Conservation (phyloP, 2,797 vertebrate species). For the Botia almorhae region DNA sequence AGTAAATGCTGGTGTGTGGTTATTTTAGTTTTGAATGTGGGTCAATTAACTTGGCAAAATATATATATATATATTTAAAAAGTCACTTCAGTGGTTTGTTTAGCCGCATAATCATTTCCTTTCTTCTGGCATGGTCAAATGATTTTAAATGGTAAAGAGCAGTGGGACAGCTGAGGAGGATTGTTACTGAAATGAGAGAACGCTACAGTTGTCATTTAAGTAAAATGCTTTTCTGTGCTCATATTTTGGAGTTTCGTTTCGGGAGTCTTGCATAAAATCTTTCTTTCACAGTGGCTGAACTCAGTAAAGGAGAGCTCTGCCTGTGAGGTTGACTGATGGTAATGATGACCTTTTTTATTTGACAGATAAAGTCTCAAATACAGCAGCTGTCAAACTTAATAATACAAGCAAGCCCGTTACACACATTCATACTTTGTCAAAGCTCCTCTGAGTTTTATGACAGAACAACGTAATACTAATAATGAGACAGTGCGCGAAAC, state of each 20-base stretch:
- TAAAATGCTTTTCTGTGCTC: slow-evolving; percentile 36
- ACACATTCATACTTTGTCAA: slow-evolving; percentile 26
- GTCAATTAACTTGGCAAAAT: not conserved
- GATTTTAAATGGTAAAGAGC: slow-evolving; percentile 44
- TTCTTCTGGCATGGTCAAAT: slow-evolving; percentile 41
- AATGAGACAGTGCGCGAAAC: slow-evolving; percentile 24
- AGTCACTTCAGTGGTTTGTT: slow-evolving; percentile 1
- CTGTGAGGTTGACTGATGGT: slow-evolving; percentile 42
- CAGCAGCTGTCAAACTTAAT: slow-evolving; percentile 54
- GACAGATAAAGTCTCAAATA: slow-evolving; percentile 51
- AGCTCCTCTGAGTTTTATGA: slow-evolving; percentile 2
- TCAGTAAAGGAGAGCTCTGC: slow-evolving; percentile 9
- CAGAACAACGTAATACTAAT: slow-evolving; percentile 12
- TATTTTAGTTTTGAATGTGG: not conserved
- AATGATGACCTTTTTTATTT: slow-evolving; percentile 50
- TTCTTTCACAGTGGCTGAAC: slow-evolving; percentile 17
- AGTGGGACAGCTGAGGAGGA: slow-evolving; percentile 32
- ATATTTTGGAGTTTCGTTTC: slow-evolving; percentile 32
- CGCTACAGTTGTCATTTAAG: slow-evolving; percentile 40
- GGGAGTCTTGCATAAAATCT: not conserved
- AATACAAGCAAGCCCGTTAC: slow-evolving; percentile 31
- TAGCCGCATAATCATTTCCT: slow-evolving; percentile 21
- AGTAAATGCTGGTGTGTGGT: not conserved
- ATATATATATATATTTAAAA: not conserved
- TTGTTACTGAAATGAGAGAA: slow-evolving; percentile 41